These are phyloP conservation scores for Ammodramus savannarum DNA, from an alignment of 2,113 vertebrate species.

Conservation along the genomic window DNA sequence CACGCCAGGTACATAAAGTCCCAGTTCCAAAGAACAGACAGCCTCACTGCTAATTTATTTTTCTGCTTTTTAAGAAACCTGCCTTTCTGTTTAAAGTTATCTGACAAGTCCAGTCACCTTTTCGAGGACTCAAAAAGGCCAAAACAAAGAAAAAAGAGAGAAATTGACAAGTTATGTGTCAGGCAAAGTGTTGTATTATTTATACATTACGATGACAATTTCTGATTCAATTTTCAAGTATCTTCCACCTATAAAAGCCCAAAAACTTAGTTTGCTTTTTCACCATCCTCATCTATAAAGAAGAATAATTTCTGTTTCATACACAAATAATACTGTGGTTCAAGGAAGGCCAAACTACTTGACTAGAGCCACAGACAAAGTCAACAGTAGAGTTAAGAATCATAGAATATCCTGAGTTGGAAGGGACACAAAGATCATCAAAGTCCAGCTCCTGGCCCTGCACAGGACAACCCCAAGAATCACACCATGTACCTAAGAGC, in stretches of 20 bases:
- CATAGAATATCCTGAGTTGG: not conserved
- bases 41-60: not conserved
- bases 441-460: not conserved
- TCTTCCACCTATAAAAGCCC: not conserved
- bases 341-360: not conserved
- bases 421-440: not conserved
- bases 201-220: not conserved
- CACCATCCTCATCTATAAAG: not conserved
- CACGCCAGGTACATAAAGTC: not conserved
- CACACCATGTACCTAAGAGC: not conserved
- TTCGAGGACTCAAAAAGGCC: not conserved
- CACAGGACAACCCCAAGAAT: not conserved
- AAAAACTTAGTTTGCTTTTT: not conserved
- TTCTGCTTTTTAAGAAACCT: conserved; percentile 21
- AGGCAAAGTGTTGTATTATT: not conserved
- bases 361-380: not conserved
- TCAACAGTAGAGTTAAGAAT: not conserved
- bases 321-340: not conserved
- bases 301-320: not conserved
- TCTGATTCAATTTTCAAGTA: not conserved
- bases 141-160: not conserved
- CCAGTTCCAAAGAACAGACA: conserved; percentile 29
- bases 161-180: not conserved
- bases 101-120: conserved; percentile 10
- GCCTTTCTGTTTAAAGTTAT: not conserved